Evolutionary conservation across 2,888 invertebrate species (phyloP), one percentile per base, ranked within the genome.

Genomic region (Watsonalla cultraria): DNA sequence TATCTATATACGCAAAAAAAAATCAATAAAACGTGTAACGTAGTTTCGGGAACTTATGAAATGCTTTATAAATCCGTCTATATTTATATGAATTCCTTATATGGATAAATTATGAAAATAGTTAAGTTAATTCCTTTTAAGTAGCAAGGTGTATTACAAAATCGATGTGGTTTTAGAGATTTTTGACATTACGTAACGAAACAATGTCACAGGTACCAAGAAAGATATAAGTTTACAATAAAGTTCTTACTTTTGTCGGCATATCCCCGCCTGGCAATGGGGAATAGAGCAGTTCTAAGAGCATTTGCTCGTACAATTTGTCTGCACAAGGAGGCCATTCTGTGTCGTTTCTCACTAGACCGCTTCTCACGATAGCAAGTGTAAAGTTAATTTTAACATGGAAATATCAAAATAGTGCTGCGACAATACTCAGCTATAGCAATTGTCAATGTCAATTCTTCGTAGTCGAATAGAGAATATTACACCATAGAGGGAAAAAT

Each of bases 281-380:
- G 90, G 75, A 92, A 90, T 66, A 93, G 78, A 66, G 93, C 92
- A 91, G 93, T 93, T 84, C 92, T 93, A 78, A 93, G 92, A 70
- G 93, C 92, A 78, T 92, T 89, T 89, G 92, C 93, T 60, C 93
- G 87, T 74, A 93, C 86, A 84, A 94, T 91, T 92, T 94, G 94
- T 88, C 94, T 93, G 90, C 94, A 95, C 81, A 95, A 86, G 70
- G 95, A 94, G 88, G 95, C 95, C 95, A 95, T 95, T 93, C 58
- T 92, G 92, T 72, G 70, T 69, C 67, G 72, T 72, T 82, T 78
- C 61, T 69, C 82, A 86, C 85, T 83, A 82, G 83, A 86, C 80
- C 86, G 86, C 80, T 84, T 89, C 86, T 84, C 68, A 82, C 85
- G 84, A 86, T 80, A 74, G 86, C 86, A 86, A 89, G 82, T 86